Evolutionary conservation across 2,888 invertebrate species (phyloP), one percentile per base, ranked within the genome.

Genomic region (Cosmopolites sordidus): DNA sequence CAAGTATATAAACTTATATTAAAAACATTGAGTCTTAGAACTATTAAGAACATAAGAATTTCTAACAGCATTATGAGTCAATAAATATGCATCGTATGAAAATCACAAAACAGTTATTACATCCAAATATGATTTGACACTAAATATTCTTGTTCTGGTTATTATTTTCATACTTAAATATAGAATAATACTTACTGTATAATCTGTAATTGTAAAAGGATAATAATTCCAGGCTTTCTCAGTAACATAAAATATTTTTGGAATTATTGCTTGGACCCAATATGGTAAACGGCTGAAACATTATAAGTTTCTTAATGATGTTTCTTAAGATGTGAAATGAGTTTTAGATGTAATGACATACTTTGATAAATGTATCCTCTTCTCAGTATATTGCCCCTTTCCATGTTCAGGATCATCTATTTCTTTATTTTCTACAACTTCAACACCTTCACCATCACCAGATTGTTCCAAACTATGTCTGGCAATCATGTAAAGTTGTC

Each of bases 201-300:
- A 89, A 72, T 89, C 89, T 79, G 75, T 93, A 47, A 89, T 83
- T 15, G 93, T 93, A 66, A 83, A 91, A 9, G 94, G 94, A 76
- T 92, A 95, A 75, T 89, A 94, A 74, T 95, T 94, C 93, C 93
- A 94, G 11, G 93, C 91, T 70, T 92, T 93, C 75, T 94, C 94
- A 52, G 88, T 93, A 14, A 94, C 83, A 74, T 94, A 95, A 76
- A 94, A 93, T 70, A 94, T 86, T 73, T 87, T 86, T 60, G 94
- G 94, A 67, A 90, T 84, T 63, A 94, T 74, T 2, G 90, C 84
- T 74, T 92, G 90, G 48, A 93, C 78, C 92, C 92, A 95, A 69
- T 87, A 87, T 2, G 94, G 94, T 56, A 94, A 79, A 65, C 91
- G 90, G 70, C 92, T 92, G 75, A 43, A 55, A 33, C n/a, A 42